Percentiles rank a stretch among this genome's conserved stretches.
phyloP scores from a whole-genome alignment of 2,113 vertebrate species.

The Syrmaticus mikado region DNA sequence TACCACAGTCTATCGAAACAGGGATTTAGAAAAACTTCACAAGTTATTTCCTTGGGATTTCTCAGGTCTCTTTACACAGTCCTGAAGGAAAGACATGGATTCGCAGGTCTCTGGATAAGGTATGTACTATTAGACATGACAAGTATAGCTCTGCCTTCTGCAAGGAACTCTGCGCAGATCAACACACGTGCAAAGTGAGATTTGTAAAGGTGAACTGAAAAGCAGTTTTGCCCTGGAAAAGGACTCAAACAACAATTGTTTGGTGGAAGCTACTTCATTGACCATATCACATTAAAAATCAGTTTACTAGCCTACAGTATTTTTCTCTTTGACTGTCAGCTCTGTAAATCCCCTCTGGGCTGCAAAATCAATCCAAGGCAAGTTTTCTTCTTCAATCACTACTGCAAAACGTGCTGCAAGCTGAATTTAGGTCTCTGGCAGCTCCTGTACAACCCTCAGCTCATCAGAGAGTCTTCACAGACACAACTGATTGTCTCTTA shows the following conservation, averaged over 20 bases:
- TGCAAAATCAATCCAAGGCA: conserved; percentile 31
- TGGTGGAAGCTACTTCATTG: conserved; percentile 29
- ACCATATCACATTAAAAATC: conserved; percentile 27
- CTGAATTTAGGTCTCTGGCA: background rate
- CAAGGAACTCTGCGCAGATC: conserved; percentile 26
- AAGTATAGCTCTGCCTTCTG: conserved; percentile 19
- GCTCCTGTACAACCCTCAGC: background rate
- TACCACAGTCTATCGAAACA: background rate
- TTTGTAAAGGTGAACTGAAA: conserved; percentile 41
- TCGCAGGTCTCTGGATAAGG: background rate
- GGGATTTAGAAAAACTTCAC: background rate
- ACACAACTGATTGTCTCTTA: background rate
- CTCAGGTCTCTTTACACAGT: background rate
- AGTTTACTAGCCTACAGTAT: conserved; percentile 24
- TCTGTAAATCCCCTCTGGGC: conserved; percentile 17
- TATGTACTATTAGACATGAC: background rate
- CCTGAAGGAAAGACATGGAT: conserved; percentile 1
- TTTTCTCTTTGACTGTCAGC: conserved; percentile 26
- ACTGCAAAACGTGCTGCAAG: conserved; percentile 28
- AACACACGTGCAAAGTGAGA: background rate
- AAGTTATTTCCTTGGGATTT: background rate
- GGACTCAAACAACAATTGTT: conserved; percentile 2
- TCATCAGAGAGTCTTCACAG: background rate
- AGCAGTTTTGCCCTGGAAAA: conserved; percentile 29
- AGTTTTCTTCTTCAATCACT: conserved; percentile 32